Base-by-base conservation (phyloP, 2,797 vertebrate genomes). In the Anguilla marmorata region DNA sequence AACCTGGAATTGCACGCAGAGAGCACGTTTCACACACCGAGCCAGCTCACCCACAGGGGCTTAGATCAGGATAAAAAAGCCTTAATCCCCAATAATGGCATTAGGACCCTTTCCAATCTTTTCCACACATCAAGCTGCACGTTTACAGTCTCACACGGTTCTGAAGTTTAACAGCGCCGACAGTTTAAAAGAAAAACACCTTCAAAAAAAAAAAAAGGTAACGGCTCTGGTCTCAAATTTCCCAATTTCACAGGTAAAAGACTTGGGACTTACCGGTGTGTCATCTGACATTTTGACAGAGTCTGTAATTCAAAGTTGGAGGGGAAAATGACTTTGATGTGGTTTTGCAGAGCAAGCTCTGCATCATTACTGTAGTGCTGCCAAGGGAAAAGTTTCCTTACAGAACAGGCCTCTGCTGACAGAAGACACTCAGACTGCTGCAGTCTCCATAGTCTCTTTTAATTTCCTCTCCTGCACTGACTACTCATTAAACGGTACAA, bases 1-100 rank as follows among this genome's bases (percentile, higher is more conserved):
- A 99, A 96, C 90, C 98, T 99, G 92, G 89, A 93, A 91, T 27
- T n/a, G 60, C 21, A 82, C 21, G 21, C 85, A 84, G 52, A 33
- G 88, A 85, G 58, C 66, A 19, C 69, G 24, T 88, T 58, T 30
- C 83, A 11, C 41, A 54, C 69, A 86, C 86, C 52, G 12, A 11
- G 58, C 21, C 21, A 80, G 76, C 76, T 45, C 14, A 19, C 12
- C 21, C 6, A 50, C 41, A 45, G 76, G 48, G 54, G 85, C 76
- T 80, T 24, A 76, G 66, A 52, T 33, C 84, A 79, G 72, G 37
- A 14, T 24, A 69, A 19, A 86, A 90, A 76, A 50, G 63, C 66
- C 58, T 33, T 66, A 56, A 85, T 87, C 87, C 87, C 45, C 37
- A 27, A 72, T 86, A 88, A 89, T 76, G 56, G 3, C 24, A 84